These are phyloP conservation scores for Mormyrus hasselquistii DNA, from an alignment of 2,797 vertebrate species.

Conservation along the genomic window DNA sequence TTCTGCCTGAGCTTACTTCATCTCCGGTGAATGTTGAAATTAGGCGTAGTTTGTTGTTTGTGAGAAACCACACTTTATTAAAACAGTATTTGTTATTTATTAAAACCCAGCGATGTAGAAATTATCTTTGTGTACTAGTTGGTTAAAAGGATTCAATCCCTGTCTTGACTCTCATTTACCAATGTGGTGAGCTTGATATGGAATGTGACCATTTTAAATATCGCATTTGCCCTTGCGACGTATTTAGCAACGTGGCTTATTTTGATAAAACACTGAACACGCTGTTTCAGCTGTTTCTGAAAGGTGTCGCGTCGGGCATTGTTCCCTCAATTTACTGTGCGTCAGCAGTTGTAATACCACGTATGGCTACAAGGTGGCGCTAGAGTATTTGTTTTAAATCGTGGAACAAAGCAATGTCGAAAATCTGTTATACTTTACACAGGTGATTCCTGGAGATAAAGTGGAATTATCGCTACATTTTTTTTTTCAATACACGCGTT, in stretches of 20 bases:
- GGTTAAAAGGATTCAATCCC: background rate
- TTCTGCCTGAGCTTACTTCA: background rate
- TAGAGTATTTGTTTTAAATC: background rate
- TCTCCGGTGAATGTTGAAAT: background rate
- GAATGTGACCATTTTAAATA: background rate
- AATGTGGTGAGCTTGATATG: background rate
- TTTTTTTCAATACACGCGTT: background rate
- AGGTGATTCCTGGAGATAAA: background rate
- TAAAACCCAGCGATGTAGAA: background rate
- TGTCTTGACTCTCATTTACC: background rate
- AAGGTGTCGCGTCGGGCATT: background rate
- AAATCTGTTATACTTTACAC: background rate
- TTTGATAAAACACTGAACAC: background rate
- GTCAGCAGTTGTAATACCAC: background rate
- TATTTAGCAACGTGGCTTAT: conserved; percentile 6
- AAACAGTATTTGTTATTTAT: background rate
- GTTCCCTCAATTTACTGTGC: background rate
- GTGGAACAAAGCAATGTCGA: background rate
- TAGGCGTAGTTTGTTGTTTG: background rate
- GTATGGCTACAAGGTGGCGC: conserved; percentile 16
- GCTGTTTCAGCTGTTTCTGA: background rate
- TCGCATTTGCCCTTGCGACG: background rate
- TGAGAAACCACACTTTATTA: background rate
- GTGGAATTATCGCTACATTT: background rate
- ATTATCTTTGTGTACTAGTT: background rate